Conservation (phyloP, 2,888 invertebrate species). For the Trichopria drosophilae region DNA sequence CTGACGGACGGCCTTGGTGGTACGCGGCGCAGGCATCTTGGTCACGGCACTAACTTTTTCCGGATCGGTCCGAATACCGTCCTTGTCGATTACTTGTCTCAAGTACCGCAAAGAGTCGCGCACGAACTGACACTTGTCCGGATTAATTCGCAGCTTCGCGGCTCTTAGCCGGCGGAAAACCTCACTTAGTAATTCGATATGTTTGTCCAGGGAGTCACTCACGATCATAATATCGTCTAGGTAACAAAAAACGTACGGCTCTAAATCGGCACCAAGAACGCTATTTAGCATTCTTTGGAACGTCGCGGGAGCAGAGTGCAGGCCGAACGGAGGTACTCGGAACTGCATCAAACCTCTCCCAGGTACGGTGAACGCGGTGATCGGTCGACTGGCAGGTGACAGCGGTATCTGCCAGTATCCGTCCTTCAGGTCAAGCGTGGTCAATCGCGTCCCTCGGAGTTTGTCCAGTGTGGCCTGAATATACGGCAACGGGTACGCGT, state of each 20-base stretch:
- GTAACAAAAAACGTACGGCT: too few relatives aligned
- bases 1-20: neutral
- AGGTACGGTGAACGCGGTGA: conserved; percentile 46
- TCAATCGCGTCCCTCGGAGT: conserved; percentile 43
- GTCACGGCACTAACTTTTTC: neutral
- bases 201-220: neutral
- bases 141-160: neutral
- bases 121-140: too few relatives aligned
- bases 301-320: neutral
- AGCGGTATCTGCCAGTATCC: conserved; percentile 44
- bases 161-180: neutral
- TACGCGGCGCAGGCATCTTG: neutral
- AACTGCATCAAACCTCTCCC: neutral
- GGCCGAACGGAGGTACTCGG: neutral
- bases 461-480: conserved; percentile 42
- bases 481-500: conserved; percentile 45
- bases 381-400: conserved; percentile 28
- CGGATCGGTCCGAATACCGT: too few relatives aligned
- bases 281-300: neutral
- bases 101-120: conserved; percentile 2
- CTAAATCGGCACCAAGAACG: neutral
- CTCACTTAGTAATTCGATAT: neutral
- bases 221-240: conserved; percentile 27
- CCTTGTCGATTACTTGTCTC: conserved; percentile 3
- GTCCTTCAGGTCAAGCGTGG: conserved; percentile 43